Evolutionary conservation across 1,140 invertebrate genomes (phyloP), one percentile per base, ranked within the genome.

Genomic region (Drosophila baimaii): DNA sequence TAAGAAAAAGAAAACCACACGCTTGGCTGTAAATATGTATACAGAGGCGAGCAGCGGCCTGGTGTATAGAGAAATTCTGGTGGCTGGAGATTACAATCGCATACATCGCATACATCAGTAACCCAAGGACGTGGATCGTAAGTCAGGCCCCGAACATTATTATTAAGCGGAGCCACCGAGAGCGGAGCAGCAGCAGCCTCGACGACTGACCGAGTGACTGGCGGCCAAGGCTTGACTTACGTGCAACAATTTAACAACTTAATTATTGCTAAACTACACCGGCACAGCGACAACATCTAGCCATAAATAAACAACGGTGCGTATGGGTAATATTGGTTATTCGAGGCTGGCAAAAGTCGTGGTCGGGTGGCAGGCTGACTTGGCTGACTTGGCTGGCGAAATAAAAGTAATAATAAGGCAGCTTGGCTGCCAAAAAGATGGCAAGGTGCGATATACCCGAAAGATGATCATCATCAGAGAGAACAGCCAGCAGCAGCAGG

Each of bases 211-310:
- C 47, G 37, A 62, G 56, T 35, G 43, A 54, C 27, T 29, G 56
- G 58, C 43, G 73, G 47, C 65, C 62, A 70, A 58, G 51, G 51
- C 80, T 80, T 89, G 82, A 90, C 82, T 90, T 90, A 83, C 82
- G 83, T 88, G 83, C 88, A 88, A 88, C 83, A 89, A 85, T 91
- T 91, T 91, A 89, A 91, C 89, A 91, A 91, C 89, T 91, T 91
- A 91, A 91, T 91, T 91, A 91, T 91, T 91, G 84, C 89, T 91
- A 91, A 91, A 91, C 89, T 91, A 85, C 81, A 64, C 66, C 77
- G 80, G 63, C 80, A 70, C 52, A 52, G 19, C 55, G 43, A 49
- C 66, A 77, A 55, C 44, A 74, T 66, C 57, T 66, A 64, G 64
- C 77, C 77, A 90, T 83, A 88, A 90, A 90, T 90, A 88, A 89